Evolutionary conservation across 2,888 invertebrate genomes (phyloP), one percentile per base, ranked within the genome.

Genomic region (Papilio demoleus): DNA sequence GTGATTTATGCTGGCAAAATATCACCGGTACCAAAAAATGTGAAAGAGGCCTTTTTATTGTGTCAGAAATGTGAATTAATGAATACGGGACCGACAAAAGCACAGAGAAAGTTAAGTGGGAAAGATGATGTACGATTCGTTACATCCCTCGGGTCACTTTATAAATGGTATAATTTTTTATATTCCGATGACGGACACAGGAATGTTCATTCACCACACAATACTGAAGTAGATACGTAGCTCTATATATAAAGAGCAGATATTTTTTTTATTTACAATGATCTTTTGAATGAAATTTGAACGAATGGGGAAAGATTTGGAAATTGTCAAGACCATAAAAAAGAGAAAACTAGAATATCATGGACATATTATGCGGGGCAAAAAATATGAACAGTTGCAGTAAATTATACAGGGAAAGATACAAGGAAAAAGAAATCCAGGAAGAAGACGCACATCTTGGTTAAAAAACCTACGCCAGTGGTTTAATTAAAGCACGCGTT

Each of bases 31-130:
- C 60, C 24, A 50, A 68, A 69, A 62, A 50, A 34, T 40, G 64
- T 50, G 45, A 64, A 67, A 61, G 58, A 50, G 61, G 27, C 60
- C 70, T 59, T 58, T 70, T 67, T 67, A 58, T 71, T 71, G 66
- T 61, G 64, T 42, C 67, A 70, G 60, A 68, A 61, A 64, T 65
- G 36, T 61, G 65, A 65, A 68, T 65, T 70, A 53, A 65, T 68
- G 68, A 68, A 65, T 68, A 65, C 53, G 64, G 68, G 65, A 45
- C 40, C 61, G 22, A 60, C 68, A 50, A 62, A 71, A 71, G 69
- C 67, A 71, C 64, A 65, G 71, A 50, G 61, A 58, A 67, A 70
- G 67, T 67, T 70, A 70, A 69, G 69, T 69, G 65, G 65, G 65
- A 27, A 42, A 65, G 65, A 65, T 65, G 69, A 65, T 65, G 56